Percentiles rank a stretch among this genome's conserved stretches.
Evolutionary conservation across 2,888 invertebrate genomes (phyloP).

Genomic region (Drosophila subsilvestris): DNA sequence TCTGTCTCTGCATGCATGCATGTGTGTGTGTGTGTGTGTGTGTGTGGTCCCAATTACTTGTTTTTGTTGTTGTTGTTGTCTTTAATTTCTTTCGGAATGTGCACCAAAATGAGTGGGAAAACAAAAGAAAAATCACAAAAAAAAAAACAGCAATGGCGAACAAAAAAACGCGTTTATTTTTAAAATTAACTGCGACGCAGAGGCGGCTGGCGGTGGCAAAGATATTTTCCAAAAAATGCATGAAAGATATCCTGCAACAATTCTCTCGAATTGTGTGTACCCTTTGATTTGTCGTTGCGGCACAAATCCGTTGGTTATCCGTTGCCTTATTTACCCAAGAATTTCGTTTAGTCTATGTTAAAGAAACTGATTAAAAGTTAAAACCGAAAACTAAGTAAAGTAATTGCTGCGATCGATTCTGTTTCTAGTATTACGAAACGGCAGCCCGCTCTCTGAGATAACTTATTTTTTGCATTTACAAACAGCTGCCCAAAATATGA

Average conservation of each 20-base stretch:
- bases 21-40: slow-evolving; percentile 3
- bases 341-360: too few relatives aligned
- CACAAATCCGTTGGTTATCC: too few relatives aligned
- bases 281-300: neutral
- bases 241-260: neutral
- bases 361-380: too few relatives aligned
- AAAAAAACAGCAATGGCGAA: slow-evolving; percentile 5
- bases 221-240: slow-evolving; percentile 43
- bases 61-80: neutral
- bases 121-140: slow-evolving; percentile 5
- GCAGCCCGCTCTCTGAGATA: too few relatives aligned
- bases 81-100: slow-evolving; percentile 52
- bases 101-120: slow-evolving; percentile 38
- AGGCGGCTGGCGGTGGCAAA: slow-evolving; percentile 6
- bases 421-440: too few relatives aligned
- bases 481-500: neutral
- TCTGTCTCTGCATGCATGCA: neutral
- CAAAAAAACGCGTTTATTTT: slow-evolving; percentile 59
- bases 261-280: neutral
- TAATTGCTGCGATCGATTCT: too few relatives aligned
- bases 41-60: neutral
- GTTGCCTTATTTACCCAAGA: too few relatives aligned
- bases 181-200: slow-evolving; percentile 55
- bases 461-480: neutral
- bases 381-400: too few relatives aligned